These are phyloP conservation scores for Pangasius sanitwongsei DNA, from an alignment of 2,797 vertebrate genomes.

Conservation along the genomic window DNA sequence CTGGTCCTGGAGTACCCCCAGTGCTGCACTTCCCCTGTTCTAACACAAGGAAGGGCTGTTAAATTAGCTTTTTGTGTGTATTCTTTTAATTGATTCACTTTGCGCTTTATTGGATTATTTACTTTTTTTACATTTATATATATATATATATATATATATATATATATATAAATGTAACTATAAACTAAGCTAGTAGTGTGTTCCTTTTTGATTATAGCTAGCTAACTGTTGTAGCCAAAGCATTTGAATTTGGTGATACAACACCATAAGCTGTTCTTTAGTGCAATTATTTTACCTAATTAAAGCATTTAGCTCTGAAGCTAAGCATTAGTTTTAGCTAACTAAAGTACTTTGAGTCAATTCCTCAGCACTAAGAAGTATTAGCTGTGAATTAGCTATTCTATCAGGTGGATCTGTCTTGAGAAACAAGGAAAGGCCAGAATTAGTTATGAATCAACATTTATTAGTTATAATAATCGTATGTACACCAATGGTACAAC, in stretches of 20 bases:
- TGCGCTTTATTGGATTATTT: too few relatives aligned
- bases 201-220: background rate
- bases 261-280: background rate
- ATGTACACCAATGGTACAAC: slow-evolving; percentile 96
- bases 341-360: background rate
- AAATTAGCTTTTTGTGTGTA: too few relatives aligned
- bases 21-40: too few relatives aligned
- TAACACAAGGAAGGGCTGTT: too few relatives aligned
- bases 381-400: background rate
- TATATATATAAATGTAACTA: too few relatives aligned
- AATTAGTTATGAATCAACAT: slow-evolving; percentile 92
- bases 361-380: background rate
- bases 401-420: background rate
- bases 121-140: too few relatives aligned
- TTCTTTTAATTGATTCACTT: too few relatives aligned
- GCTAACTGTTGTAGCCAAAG: too few relatives aligned
- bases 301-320: background rate
- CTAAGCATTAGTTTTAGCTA: background rate
- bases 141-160: too few relatives aligned
- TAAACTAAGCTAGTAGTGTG: background rate
- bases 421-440: slow-evolving; percentile 40
- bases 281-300: background rate
- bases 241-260: too few relatives aligned
- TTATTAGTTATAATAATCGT: slow-evolving; percentile 93
- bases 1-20: too few relatives aligned